phyloP scores from a whole-genome alignment of 2,113 vertebrate species.

The Nettapus auritus region DNA sequence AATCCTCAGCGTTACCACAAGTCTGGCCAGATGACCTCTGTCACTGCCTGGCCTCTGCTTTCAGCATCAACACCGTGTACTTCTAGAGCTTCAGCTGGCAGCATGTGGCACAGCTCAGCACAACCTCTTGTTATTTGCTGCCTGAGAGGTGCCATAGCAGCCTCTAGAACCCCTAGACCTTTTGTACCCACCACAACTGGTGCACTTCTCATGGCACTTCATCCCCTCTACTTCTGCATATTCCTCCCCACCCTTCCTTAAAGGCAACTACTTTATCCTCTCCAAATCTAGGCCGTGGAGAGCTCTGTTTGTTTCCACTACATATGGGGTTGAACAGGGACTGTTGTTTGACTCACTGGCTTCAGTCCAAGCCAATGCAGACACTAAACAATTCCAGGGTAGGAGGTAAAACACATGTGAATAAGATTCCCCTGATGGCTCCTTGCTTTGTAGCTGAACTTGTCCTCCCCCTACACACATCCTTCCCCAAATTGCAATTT shows the following conservation, averaged over 20 bases:
- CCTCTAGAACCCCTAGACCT: not conserved
- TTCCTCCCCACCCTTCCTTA: not conserved
- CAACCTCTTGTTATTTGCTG: not conserved
- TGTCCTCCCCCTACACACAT: not conserved
- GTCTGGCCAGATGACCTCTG: not conserved
- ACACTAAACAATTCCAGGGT: not conserved
- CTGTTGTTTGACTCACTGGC: slow-evolving; percentile 7
- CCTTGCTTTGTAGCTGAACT: not conserved
- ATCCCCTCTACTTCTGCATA: not conserved
- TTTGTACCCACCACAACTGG: fast-evolving
- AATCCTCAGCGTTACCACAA: not conserved
- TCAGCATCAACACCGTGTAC: fast-evolving
- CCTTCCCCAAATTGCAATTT: not conserved
- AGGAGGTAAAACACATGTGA: slow-evolving; percentile 11
- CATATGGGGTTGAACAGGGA: not conserved
- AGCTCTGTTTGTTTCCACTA: slow-evolving; percentile 17
- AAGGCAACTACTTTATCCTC: not conserved
- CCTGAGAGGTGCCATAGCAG: not conserved
- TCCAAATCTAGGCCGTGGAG: not conserved
- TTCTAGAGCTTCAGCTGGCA: not conserved
- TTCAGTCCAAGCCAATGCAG: not conserved
- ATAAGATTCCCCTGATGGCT: not conserved
- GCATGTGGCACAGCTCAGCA: not conserved
- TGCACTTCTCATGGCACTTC: not conserved
- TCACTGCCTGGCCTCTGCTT: not conserved